Evolutionary conservation across 2,113 vertebrate genomes (phyloP), one percentile per base, ranked within the genome.

Genomic region (Syrrhaptes paradoxus): DNA sequence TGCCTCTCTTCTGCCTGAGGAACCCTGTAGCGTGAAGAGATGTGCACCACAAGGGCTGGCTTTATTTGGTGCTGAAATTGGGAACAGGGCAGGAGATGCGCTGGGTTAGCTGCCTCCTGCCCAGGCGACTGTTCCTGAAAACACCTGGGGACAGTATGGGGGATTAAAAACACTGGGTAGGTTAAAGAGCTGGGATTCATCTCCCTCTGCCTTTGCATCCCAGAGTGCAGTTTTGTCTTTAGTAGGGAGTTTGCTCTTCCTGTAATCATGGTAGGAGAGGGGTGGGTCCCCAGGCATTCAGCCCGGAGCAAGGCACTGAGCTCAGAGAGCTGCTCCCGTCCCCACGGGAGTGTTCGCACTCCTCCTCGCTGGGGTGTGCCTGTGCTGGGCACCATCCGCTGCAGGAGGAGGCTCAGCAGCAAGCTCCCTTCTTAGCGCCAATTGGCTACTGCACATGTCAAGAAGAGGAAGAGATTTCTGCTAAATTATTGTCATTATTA

Each of bases 41-140:
- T 9, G 72, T 1, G 1, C 1, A 1, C 25, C n/a, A 13, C 1
- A 0, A 19, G 41, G 22, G 34, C 11, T 79, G 55, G 29, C 38
- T 38, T 11, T 54, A 1, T 0, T 22, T 28, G 8, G 2, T 2
- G 13, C 29, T 46, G 57, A 38, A 19, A 21, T 4, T 58, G 46
- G 83, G 20, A 51, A 3, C 2, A 11, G 51, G 20, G 55, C 43
- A 43, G 58, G 58, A 16, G 45, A 6, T 10, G 14, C 6, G 55
- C 67, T 86, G 76, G 9, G 5, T 21, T 32, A 31, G 17, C 82
- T 62, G 48, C 31, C 21, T 38, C 67, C 43, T 55, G 65, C 32
- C 52, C 26, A 4, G 0, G 3, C 2, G 10, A 13, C 2, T 19
- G 14, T 10, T 62, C 24, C 32, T 48, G 55, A 17, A 13, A 26